Evolutionary conservation across 2,888 invertebrate genomes (phyloP), one percentile per base, ranked within the genome.

Genomic region (Euphydryas editha): DNA sequence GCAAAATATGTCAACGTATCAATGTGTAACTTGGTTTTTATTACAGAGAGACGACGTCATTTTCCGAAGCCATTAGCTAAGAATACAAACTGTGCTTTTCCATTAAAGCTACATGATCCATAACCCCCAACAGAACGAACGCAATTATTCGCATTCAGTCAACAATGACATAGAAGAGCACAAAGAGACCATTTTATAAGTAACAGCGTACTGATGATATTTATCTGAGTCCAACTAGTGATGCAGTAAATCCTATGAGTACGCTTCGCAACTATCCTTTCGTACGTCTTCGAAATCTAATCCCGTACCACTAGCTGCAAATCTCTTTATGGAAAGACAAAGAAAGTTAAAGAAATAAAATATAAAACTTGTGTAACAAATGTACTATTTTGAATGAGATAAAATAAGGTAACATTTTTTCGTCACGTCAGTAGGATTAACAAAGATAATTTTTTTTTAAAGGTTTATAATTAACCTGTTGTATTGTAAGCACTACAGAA

Each of bases 171-270:
- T 76, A 74, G 76, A 75, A 71, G 75, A 76, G 79, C 82, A 86
- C 85, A 86, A 86, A 87, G 84, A 83, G 82, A 85, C 84, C 81
- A 85, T 89, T 87, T 88, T 85, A 86, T 89, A 89, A 88, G 87
- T 89, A 86, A 84, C 79, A 85, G 80, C 83, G 80, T 81, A 81
- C 83, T 79, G 83, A 83, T 79, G 85, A 86, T 87, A 85, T 87
- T 85, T 87, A 87, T 87, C 84, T 83, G 79, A 78, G 83, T 79
- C 85, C 83, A 86, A 90, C 86, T 90, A 88, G 88, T 90, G 87
- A 88, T 86, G 87, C 84, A 83, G 84, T 87, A 85, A 90, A 90
- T 89, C 86, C 86, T 85, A 78, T 78, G 81, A 82, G 85, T 81
- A 84, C 80, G 83, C 82, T 86, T 83, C 72, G 79, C 77, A 86